Base-by-base conservation (phyloP, 2,113 vertebrate genomes). In the Stictonetta naevosa region DNA sequence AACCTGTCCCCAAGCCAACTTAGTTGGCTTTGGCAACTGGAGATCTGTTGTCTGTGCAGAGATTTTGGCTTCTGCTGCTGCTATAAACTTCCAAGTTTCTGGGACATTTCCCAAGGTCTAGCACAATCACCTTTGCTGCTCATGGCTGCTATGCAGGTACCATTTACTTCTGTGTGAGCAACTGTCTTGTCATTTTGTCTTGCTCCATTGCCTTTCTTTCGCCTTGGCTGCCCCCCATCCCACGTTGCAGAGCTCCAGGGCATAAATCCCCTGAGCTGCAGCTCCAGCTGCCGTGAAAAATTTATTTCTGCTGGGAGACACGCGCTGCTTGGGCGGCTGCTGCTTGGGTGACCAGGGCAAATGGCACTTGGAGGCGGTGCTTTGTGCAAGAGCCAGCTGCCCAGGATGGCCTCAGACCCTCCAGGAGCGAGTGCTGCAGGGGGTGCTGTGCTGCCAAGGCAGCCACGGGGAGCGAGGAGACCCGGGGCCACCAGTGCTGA, bases 21-120 rank as follows among this genome's bases (percentile, higher is more conserved):
- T 76, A 93, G 76, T 88, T 92, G 66, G 64, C 79, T 93, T 81
- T 92, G 64, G 56, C 77, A 93, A 88, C 6, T 78, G 46, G 66
- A 89, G 40, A 73, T 55, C 53, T 79, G 20, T 67, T 94, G 76
- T 88, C 73, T 90, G 21, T 72, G 80, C 40, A 40, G 66, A 72
- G 48, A 78, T 66, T 58, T 94, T 93, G 91, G 69, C 73, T 95
- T 90, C 33, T 0, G 0, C 38, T 81, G 56, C 55, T 0, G 0
- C 60, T 95, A 25, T 91, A 78, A 94, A 76, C 79, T 88, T 71
- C 13, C 58, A 34, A 22, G 58, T 86, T 88, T 89, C 86, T 96
- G 84, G 72, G 67, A 55, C 0, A 0, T 73, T 88, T 92, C 93
- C 74, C 67, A 63, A n/a, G 83, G 48, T 79, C 71, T 87, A 89